Conservation (phyloP, 2,888 invertebrate genomes). For the Megaustenia siamemsis region DNA sequence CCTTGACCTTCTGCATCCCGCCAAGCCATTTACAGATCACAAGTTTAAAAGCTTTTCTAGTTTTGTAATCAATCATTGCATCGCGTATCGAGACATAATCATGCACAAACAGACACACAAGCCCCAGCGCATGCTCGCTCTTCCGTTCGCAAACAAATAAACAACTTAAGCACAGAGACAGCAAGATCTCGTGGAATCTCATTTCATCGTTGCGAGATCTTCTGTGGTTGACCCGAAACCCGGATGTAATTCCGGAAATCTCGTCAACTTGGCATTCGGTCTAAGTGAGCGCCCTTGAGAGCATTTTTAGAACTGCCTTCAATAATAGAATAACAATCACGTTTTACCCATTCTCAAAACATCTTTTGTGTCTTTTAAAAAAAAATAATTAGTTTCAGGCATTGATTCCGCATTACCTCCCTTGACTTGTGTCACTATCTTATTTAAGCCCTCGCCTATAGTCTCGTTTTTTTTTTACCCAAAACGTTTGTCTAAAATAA, state of each 20-base stretch:
- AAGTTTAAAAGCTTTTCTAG: background rate
- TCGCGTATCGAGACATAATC: background rate
- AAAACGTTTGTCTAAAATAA: too few species aligned
- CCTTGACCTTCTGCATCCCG: too few species aligned
- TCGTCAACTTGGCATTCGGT: background rate
- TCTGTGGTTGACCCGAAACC: background rate
- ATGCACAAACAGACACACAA: background rate
- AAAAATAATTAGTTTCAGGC: too few species aligned
- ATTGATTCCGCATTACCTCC: too few species aligned
- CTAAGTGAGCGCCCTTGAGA: too few species aligned
- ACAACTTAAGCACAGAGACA: conserved; percentile 10
- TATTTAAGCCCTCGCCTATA: too few species aligned
- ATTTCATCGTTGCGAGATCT: background rate
- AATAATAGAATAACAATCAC: background rate
- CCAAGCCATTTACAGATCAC: background rate
- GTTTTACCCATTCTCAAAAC: background rate
- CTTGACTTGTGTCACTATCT: too few species aligned
- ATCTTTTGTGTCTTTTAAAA: too few species aligned
- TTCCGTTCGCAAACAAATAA: background rate
- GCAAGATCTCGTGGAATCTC: conserved; percentile 14
- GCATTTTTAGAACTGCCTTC: background rate
- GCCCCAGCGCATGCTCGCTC: too few species aligned
- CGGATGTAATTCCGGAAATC: background rate
- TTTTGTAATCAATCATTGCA: background rate
- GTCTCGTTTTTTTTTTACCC: too few species aligned